Percentiles rank a stretch among this genome's conserved stretches.
phyloP scores from a whole-genome alignment of 1,140 invertebrate species.

The Trachelipus rathkii region DNA sequence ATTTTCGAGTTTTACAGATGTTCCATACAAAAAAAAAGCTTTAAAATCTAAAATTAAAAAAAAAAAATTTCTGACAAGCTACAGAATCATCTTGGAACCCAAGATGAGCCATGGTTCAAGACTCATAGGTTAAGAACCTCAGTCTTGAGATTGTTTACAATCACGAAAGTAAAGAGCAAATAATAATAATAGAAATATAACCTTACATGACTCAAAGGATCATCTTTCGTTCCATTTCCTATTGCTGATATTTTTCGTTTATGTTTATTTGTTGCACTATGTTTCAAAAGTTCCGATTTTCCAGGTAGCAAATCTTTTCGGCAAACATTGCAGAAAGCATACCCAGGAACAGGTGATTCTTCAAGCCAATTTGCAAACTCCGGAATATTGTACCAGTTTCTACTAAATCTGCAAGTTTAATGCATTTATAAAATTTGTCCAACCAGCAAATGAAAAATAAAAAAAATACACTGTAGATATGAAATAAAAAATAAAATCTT shows the following conservation, averaged over 20 bases:
- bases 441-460: background rate
- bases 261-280: conserved; percentile 5
- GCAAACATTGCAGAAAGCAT: conserved; percentile 24
- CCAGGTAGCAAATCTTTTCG: conserved; percentile 25
- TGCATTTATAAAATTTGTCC: background rate
- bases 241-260: background rate
- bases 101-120: no score
- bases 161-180: no score
- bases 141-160: no score
- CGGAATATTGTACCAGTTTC: background rate
- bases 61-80: no score
- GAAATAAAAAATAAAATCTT: no score
- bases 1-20: no score
- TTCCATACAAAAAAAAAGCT: no score
- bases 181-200: background rate
- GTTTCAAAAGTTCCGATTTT: conserved; percentile 23
- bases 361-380: background rate
- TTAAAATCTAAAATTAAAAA: no score
- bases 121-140: no score
- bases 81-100: no score
- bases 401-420: background rate
- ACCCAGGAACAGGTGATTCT: background rate
- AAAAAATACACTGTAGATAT: no score
- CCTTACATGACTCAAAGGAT: background rate
- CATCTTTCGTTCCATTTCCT: background rate